These are phyloP conservation scores for Aphelocoma californica DNA, from an alignment of 2,797 vertebrate genomes.

Conservation along the genomic window DNA sequence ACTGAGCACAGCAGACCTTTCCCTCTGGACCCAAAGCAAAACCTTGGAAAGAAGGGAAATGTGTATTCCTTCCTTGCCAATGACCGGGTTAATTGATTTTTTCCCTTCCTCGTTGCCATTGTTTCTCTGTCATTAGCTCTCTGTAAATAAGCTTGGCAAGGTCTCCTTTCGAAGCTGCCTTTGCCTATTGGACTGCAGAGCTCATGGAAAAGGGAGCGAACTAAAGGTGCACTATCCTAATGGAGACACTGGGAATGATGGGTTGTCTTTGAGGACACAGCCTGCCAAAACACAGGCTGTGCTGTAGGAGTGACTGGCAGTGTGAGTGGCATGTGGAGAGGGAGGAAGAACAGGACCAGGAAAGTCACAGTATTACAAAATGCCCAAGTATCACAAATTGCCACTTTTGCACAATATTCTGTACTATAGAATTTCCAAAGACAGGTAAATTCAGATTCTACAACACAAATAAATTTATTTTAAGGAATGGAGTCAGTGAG, in stretches of 20 bases:
- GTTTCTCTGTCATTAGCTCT: constrained; percentile 28
- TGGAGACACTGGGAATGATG: neutral
- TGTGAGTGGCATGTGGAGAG: neutral
- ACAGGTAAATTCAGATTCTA: neutral
- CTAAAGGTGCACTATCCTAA: neutral
- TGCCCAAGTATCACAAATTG: neutral
- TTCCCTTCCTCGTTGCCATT: neutral
- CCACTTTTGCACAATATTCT: neutral
- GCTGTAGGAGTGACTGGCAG: neutral
- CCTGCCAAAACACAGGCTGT: neutral
- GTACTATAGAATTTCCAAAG: neutral
- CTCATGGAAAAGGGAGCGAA: neutral
- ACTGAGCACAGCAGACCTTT: neutral
- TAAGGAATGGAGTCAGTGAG: neutral
- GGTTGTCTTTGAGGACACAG: neutral
- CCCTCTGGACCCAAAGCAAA: neutral
- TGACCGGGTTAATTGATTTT: neutral
- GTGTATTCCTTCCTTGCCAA: neutral
- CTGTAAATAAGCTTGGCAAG: constrained; percentile 3
- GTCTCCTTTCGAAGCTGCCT: neutral
- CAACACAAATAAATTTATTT: neutral
- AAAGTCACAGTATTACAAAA: neutral
- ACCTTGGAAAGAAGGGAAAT: neutral
- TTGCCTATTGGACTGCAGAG: neutral
- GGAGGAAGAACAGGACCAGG: neutral